phyloP scores from a whole-genome alignment of 2,113 vertebrate genomes.

The Myrmophylax atrothorax region DNA sequence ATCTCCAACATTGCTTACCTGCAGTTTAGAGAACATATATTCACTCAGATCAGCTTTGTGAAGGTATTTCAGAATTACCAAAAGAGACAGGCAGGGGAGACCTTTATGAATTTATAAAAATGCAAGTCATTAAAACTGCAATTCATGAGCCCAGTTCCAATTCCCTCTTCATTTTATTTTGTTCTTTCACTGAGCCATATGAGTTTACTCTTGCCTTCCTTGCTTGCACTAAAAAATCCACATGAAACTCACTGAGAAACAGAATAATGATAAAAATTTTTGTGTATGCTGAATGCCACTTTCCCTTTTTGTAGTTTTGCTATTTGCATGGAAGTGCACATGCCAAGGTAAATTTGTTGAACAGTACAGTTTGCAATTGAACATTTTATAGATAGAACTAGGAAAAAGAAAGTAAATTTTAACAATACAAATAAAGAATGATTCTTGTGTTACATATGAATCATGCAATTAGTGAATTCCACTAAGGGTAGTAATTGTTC shows the following conservation, averaged over 20 bases:
- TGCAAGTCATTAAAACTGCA: background rate
- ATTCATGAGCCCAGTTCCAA: background rate
- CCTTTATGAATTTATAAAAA: background rate
- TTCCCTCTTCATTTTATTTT: background rate
- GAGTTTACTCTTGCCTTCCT: background rate
- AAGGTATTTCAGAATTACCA: background rate
- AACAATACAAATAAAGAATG: background rate
- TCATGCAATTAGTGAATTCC: slow-evolving; percentile 53
- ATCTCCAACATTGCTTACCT: background rate
- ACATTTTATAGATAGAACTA: background rate
- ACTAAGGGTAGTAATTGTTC: slow-evolving; percentile 10
- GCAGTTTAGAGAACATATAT: background rate
- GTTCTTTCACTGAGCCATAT: background rate
- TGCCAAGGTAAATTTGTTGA: background rate
- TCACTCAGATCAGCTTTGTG: background rate
- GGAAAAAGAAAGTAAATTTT: background rate
- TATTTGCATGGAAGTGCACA: background rate
- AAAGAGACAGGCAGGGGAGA: background rate
- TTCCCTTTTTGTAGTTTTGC: background rate
- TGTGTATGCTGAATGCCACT: background rate
- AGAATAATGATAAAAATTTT: background rate
- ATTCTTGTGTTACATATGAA: background rate
- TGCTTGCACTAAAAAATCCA: background rate
- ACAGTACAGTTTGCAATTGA: background rate
- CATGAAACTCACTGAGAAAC: background rate